These are phyloP conservation scores for Habropoda laboriosa DNA, from an alignment of 1,140 invertebrate genomes.

Conservation along the genomic window DNA sequence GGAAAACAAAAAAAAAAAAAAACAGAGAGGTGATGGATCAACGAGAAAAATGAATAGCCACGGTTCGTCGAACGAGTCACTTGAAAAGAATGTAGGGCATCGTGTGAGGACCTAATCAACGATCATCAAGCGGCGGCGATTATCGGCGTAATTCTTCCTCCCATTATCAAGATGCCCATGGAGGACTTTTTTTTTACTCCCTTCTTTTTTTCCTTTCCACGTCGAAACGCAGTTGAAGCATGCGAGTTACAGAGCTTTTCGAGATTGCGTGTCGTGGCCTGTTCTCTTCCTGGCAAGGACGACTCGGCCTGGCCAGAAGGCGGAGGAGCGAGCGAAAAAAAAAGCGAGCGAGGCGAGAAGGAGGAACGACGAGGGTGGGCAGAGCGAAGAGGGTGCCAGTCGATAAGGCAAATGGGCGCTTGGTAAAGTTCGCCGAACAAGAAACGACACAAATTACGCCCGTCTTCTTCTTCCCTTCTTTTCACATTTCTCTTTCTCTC, in stretches of 20 bases:
- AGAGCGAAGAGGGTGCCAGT: conserved; percentile 54
- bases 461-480: background rate
- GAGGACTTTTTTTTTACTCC: conserved; percentile 27
- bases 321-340: background rate
- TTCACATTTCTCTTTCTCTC: no score
- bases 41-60: background rate
- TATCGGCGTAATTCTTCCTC: conserved; percentile 47
- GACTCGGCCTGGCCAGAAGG: conserved; percentile 20
- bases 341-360: conserved; percentile 23
- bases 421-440: conserved; percentile 72
- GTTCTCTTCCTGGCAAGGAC: conserved; percentile 73
- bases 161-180: conserved; percentile 46
- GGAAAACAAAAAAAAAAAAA: no score
- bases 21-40: background rate
- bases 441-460: conserved; percentile 61
- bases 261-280: conserved; percentile 72
- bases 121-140: conserved; percentile 37
- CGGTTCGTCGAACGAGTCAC: background rate
- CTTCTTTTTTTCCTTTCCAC: conserved; percentile 48
- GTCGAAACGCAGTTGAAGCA: conserved; percentile 64
- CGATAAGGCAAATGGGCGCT: conserved; percentile 76
- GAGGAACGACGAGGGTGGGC: background rate
- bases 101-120: conserved; percentile 25
- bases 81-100: conserved; percentile 44
- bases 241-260: conserved; percentile 65